Conservation (phyloP, 2,113 vertebrate genomes). For the Etheostoma spectabile region DNA sequence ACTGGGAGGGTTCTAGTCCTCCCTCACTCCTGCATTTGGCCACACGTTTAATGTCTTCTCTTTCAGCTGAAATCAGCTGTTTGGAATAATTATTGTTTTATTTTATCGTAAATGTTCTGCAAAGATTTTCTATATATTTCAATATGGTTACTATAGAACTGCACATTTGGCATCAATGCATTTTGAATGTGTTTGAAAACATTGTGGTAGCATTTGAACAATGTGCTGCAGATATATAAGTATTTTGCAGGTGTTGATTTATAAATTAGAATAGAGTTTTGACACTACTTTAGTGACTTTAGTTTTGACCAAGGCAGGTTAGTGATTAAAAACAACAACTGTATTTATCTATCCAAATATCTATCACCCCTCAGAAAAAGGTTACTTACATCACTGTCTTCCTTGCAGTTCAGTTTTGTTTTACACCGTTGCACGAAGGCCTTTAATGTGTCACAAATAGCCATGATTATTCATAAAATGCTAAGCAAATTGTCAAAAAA, state of each 20-base stretch:
- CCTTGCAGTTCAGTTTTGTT: fast-evolving
- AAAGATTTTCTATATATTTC: neutral
- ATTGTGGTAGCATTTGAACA: neutral
- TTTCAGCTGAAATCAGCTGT: neutral
- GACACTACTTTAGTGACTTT: too few species aligned
- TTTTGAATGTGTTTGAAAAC: neutral
- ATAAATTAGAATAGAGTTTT: too few species aligned
- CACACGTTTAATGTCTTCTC: too few species aligned
- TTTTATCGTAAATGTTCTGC: neutral
- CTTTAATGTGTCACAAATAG: neutral
- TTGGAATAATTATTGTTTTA: neutral
- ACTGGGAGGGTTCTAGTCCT: too few species aligned
- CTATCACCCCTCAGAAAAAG: neutral
- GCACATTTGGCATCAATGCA: neutral
- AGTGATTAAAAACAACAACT: too few species aligned
- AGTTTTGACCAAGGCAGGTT: too few species aligned
- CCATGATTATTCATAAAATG: neutral
- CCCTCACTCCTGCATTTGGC: too few species aligned
- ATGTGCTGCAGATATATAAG: too few species aligned
- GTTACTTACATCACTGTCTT: neutral
- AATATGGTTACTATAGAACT: neutral
- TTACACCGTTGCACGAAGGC: neutral
- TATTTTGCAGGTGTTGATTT: too few species aligned
- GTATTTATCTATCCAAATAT: neutral
- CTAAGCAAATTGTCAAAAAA: neutral